phyloP scores from a whole-genome alignment of 1,140 invertebrate genomes.

The Sinella curviseta region DNA sequence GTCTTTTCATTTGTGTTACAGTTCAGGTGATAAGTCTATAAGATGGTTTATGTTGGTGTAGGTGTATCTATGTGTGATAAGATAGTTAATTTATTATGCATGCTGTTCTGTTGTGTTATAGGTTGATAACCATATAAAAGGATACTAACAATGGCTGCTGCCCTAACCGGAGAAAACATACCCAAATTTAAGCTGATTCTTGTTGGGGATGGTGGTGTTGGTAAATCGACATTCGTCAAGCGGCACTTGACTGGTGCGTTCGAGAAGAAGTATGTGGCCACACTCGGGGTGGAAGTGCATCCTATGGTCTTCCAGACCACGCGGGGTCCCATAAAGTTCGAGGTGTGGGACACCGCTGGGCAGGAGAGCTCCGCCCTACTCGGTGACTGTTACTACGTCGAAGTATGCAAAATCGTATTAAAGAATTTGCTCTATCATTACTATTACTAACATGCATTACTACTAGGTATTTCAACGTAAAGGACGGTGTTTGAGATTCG shows the following conservation, averaged over 20 bases:
- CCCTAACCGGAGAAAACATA: slow-evolving; percentile 66
- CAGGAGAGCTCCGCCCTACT: slow-evolving; percentile 99
- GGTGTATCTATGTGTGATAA: too few relatives aligned
- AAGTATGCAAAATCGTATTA: slow-evolving; percentile 59
- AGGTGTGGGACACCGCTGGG: slow-evolving; percentile 99
- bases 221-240: slow-evolving; percentile 99
- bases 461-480: too few relatives aligned
- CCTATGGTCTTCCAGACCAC: slow-evolving; percentile 97
- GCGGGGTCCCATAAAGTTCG: slow-evolving; percentile 94
- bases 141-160: slow-evolving; percentile 39
- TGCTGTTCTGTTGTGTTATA: too few relatives aligned
- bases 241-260: slow-evolving; percentile 99
- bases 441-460: too few relatives aligned
- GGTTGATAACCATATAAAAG: too few relatives aligned
- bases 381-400: slow-evolving; percentile 99
- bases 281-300: slow-evolving; percentile 98
- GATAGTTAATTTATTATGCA: too few relatives aligned
- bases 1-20: too few relatives aligned
- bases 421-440: too few relatives aligned
- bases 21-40: too few relatives aligned
- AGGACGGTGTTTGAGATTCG: background rate
- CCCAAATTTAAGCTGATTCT: slow-evolving; percentile 94
- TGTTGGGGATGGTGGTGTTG: slow-evolving; percentile 98
- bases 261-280: slow-evolving; percentile 99
- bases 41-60: too few relatives aligned